Evolutionary conservation across 2,888 invertebrate species (phyloP).

Genomic region (Heliconius charithonia): DNA sequence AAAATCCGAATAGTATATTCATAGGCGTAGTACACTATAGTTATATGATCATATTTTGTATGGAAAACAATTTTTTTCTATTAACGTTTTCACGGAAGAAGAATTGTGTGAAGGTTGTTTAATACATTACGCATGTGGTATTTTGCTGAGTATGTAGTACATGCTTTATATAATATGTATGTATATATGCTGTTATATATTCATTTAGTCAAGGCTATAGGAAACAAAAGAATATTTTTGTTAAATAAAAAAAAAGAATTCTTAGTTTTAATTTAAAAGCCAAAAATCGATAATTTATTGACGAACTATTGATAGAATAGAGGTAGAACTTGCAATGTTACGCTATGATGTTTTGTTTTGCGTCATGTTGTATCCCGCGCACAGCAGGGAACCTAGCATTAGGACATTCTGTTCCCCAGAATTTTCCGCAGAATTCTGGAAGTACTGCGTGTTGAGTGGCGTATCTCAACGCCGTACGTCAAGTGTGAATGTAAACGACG

Average conservation of each 20-base stretch:
- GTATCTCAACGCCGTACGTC: not conserved
- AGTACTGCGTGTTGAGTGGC: no score
- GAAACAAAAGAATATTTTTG: conserved; percentile 16
- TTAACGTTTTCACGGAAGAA: conserved; percentile 37
- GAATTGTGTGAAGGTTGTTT: conserved; percentile 43
- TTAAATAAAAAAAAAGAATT: not conserved
- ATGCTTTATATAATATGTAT: conserved; percentile 31
- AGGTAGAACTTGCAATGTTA: no score
- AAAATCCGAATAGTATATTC: not conserved
- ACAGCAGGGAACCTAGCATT: not conserved
- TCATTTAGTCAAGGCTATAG: conserved; percentile 26
- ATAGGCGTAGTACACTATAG: not conserved
- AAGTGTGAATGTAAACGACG: no score
- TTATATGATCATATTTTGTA: not conserved
- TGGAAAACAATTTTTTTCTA: not conserved
- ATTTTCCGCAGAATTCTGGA: not conserved
- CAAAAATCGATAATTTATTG: not conserved
- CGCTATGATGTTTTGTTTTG: no score
- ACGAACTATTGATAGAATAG: not conserved
- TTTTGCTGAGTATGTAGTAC: conserved; percentile 41
- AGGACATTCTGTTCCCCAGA: not conserved
- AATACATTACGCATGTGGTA: conserved; percentile 38
- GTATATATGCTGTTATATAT: not conserved
- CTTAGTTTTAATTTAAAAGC: not conserved
- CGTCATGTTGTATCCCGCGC: no score